These are phyloP conservation scores for Dipodomys stephensi DNA, from an alignment of 2,113 vertebrate genomes.

Conservation along the genomic window DNA sequence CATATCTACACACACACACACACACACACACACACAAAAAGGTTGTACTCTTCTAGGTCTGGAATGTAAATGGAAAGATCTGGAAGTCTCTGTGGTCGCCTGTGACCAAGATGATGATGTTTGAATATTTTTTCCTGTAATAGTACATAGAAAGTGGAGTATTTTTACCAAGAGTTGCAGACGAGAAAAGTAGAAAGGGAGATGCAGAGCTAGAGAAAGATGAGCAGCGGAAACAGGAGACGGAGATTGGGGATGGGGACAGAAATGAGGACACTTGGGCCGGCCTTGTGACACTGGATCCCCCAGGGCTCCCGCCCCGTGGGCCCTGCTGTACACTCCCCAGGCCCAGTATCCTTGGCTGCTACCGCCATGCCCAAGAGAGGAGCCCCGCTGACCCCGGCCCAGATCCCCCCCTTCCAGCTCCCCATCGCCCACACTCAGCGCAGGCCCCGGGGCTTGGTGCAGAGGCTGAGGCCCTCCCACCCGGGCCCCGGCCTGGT, in stretches of 20 bases:
- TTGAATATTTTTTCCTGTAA: conserved; percentile 22
- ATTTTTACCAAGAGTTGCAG: not conserved
- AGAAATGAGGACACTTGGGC: not conserved
- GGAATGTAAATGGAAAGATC: not conserved
- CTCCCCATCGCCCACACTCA: not conserved
- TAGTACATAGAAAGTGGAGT: not conserved
- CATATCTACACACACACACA: too few species aligned
- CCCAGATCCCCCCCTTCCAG: conserved; percentile 30
- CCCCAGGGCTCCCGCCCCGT: not conserved
- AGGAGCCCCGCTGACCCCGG: conserved; percentile 85
- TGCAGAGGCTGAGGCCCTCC: not conserved
- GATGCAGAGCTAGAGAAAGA: too few species aligned
- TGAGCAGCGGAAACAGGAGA: not conserved
- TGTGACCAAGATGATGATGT: too few species aligned
- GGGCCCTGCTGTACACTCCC: too few species aligned
- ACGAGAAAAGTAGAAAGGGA: too few species aligned
- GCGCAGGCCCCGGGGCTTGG: not conserved
- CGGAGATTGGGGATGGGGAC: not conserved
- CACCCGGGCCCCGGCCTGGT: conserved; percentile 79
- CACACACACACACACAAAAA: too few species aligned
- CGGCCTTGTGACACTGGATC: too few species aligned
- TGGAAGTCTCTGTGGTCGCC: not conserved
- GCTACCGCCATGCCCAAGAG: not conserved
- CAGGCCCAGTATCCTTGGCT: not conserved
- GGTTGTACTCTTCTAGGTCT: too few species aligned